Evolutionary conservation across 2,797 vertebrate species (phyloP).

Genomic region (Amphiprion clarkii): DNA sequence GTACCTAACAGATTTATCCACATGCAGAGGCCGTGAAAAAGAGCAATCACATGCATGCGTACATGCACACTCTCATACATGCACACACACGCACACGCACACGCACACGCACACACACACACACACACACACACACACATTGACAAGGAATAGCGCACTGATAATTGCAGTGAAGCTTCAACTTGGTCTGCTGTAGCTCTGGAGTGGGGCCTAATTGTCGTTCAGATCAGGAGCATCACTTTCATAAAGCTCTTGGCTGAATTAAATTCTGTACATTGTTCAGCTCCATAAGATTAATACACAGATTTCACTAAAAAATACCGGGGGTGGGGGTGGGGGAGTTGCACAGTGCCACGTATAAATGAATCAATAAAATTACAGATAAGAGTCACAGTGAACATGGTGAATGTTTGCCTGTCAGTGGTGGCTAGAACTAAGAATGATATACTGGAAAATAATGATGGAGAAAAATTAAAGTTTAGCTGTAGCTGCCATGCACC

Average conservation of each 20-base stretch:
- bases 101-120: too few species aligned
- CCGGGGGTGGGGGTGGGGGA: rapidly evolving
- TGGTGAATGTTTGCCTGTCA: too few species aligned
- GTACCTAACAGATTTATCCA: slow-evolving; percentile 66
- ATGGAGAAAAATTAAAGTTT: too few species aligned
- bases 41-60: slow-evolving; percentile 45
- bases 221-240: slow-evolving; percentile 26
- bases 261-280: too few species aligned
- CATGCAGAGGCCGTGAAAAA: slow-evolving; percentile 55
- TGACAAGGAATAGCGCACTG: neutral
- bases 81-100: too few species aligned
- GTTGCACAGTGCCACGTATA: too few species aligned
- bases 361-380: too few species aligned
- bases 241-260: neutral
- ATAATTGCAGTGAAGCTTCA: neutral
- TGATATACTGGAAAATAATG: too few species aligned
- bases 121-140: neutral
- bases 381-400: too few species aligned
- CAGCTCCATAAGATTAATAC: neutral
- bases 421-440: too few species aligned
- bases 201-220: slow-evolving; percentile 20
- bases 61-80: neutral
- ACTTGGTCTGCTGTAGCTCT: slow-evolving; percentile 16
- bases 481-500: too few species aligned
- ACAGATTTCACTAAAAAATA: neutral